Evolutionary conservation across 2,888 invertebrate species (phyloP), one percentile per base, ranked within the genome.

Genomic region (Nomada goodeniana): DNA sequence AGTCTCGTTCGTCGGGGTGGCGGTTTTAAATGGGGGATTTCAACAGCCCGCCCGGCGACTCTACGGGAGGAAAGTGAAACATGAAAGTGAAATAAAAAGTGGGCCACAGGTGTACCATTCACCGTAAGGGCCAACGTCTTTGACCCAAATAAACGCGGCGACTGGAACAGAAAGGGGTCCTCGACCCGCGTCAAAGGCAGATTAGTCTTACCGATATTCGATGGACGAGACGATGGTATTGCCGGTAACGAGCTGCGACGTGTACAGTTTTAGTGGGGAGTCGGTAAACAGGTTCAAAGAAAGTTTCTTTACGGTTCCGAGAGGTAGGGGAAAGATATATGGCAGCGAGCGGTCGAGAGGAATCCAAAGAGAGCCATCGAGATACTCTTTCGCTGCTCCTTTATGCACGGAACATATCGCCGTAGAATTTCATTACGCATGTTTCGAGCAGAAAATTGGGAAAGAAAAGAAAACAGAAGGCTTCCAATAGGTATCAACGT

Each of bases 281-380:
- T 72, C 29, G 60, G 69, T 76, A 76, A 86, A 86, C 86, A 84
- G 80, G 87, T 85, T 74, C 83, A 85, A 90, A 86, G 89, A 89
- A 90, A 90, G 88, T 89, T 87, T 63, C 86, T 42, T 70, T 76
- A 59, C 64, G 59, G 73, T 36, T 60, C n/a, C 44, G 53, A 73
- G 74, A 20, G 44, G 71, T 13, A 15, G 65, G 80, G 60, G 67
- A 29, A 26, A 80, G 85, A 88, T 84, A 85, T 83, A 83, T 70
- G 77, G 64, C 61, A 15, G 9, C 64, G 60, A 70, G 26, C 59
- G 61, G 61, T 69, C 63, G 57, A 77, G 80, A 82, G 78, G 85
- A 87, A 83, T 87, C 76, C 69, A 67, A 82, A 67, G 85, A 87
- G 83, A 80, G 74, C 80, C 74, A 69, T 74, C 70, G 71, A 60